A percentile compares a stretch with the other conserved stretches of the same genome.
Evolutionary conservation across 2,797 vertebrate genomes (phyloP).

Genomic region (Ambastaia sidthimunki): DNA sequence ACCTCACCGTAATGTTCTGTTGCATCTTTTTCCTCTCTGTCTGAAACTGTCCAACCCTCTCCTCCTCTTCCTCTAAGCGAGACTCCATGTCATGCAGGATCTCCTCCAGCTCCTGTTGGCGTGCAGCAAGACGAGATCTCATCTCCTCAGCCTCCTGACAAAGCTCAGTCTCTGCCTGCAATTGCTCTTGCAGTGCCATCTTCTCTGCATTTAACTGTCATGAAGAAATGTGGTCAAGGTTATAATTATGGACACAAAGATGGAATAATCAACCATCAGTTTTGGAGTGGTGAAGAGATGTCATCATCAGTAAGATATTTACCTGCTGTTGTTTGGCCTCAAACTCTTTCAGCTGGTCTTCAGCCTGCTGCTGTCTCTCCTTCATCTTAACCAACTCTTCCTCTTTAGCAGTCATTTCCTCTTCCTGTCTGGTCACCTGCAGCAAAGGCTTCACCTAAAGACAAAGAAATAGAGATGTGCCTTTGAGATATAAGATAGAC

Average conservation of each 20-base stretch:
- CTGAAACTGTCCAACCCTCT: slow-evolving; percentile 75
- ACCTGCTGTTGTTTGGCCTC: slow-evolving; percentile 86
- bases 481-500: not conserved
- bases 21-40: slow-evolving; percentile 89
- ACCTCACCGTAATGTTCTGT: slow-evolving; percentile 81
- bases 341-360: slow-evolving; percentile 84
- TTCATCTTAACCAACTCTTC: slow-evolving; percentile 87
- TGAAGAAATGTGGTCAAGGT: not conserved
- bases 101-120: slow-evolving; percentile 94
- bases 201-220: slow-evolving; percentile 82
- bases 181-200: slow-evolving; percentile 87
- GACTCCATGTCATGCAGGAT: slow-evolving; percentile 95
- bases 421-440: slow-evolving; percentile 87
- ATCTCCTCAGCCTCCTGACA: slow-evolving; percentile 97
- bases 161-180: slow-evolving; percentile 94
- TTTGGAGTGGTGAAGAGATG: not conserved
- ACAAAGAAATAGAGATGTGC: not conserved
- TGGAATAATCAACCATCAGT: not conserved
- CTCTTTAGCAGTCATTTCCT: slow-evolving; percentile 86
- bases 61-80: slow-evolving; percentile 94
- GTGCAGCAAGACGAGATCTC: slow-evolving; percentile 89
- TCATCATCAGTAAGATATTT: not conserved
- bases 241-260: not conserved
- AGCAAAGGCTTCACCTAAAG: slow-evolving; percentile 86
- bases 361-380: slow-evolving; percentile 84